phyloP scores from a whole-genome alignment of 2,888 invertebrate genomes.

The Molorchus minor region DNA sequence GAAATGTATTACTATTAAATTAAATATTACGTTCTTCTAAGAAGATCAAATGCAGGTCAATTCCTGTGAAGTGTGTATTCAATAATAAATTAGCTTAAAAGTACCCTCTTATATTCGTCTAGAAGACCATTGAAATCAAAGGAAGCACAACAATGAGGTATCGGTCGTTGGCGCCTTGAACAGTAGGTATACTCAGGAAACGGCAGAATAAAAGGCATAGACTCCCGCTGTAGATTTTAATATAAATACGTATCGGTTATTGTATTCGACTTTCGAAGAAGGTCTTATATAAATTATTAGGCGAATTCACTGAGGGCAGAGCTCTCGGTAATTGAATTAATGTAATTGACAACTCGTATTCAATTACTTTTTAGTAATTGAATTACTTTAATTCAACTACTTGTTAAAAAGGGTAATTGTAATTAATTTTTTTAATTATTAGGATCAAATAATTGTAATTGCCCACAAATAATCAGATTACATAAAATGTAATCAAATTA shows the following conservation, averaged over 20 bases:
- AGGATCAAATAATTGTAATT: too few relatives aligned
- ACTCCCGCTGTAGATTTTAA: not conserved
- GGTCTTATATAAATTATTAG: not conserved
- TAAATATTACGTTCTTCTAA: constrained; percentile 4
- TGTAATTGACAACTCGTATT: too few relatives aligned
- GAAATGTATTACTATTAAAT: too few relatives aligned
- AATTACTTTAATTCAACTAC: too few relatives aligned
- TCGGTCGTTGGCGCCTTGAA: constrained; percentile 43
- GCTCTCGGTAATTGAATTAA: too few relatives aligned
- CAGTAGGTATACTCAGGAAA: constrained; percentile 21
- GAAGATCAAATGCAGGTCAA: constrained; percentile 21
- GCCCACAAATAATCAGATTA: too few relatives aligned
- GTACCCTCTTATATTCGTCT: constrained; percentile 31
- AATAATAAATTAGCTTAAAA: constrained; percentile 30
- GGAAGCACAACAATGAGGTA: constrained; percentile 42
- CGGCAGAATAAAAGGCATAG: constrained; percentile 3
- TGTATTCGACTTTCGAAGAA: not conserved
- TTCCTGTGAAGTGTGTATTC: constrained; percentile 13
- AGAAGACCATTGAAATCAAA: constrained; percentile 48
- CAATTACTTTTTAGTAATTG: too few relatives aligned
- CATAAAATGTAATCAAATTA: too few relatives aligned
- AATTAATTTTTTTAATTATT: too few relatives aligned
- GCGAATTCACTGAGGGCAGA: too few relatives aligned
- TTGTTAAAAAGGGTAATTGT: too few relatives aligned
- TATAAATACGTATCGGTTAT: too few relatives aligned